These are phyloP conservation scores for Dinomys branickii DNA, from an alignment of 2,113 vertebrate genomes.

Conservation along the genomic window DNA sequence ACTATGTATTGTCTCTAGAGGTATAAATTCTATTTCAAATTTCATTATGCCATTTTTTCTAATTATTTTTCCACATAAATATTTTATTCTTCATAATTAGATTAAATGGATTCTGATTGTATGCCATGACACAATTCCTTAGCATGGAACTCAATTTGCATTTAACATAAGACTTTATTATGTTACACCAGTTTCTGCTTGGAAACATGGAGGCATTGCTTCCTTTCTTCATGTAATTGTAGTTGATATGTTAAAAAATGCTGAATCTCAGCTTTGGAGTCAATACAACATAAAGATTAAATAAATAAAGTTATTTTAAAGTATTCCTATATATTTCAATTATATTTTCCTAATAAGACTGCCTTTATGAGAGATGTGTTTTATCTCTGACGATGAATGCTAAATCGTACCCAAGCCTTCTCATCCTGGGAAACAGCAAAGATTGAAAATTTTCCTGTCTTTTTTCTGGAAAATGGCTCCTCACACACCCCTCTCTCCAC, in stretches of 20 bases:
- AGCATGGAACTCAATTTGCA: neutral
- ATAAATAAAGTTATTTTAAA: neutral
- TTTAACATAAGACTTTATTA: neutral
- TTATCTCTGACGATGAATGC: neutral
- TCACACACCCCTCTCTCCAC: neutral
- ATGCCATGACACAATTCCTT: neutral
- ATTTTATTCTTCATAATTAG: neutral
- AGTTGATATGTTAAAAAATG: neutral
- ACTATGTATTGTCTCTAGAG: too few species aligned
- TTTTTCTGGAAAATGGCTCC: neutral
- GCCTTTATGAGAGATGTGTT: neutral
- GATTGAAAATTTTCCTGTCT: neutral
- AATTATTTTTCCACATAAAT: neutral
- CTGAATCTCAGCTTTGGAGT: neutral
- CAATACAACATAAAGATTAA: neutral
- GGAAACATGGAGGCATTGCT: neutral
- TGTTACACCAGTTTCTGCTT: neutral
- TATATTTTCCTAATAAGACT: neutral
- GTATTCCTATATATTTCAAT: neutral
- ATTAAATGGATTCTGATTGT: neutral
- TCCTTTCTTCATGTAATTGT: neutral
- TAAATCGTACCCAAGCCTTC: neutral
- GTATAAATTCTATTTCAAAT: neutral
- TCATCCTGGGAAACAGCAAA: neutral
- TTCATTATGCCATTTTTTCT: neutral